Percentiles rank a stretch among this genome's conserved stretches.
phyloP scores from a whole-genome alignment of 2,113 vertebrate species.

The Scomber scombrus region DNA sequence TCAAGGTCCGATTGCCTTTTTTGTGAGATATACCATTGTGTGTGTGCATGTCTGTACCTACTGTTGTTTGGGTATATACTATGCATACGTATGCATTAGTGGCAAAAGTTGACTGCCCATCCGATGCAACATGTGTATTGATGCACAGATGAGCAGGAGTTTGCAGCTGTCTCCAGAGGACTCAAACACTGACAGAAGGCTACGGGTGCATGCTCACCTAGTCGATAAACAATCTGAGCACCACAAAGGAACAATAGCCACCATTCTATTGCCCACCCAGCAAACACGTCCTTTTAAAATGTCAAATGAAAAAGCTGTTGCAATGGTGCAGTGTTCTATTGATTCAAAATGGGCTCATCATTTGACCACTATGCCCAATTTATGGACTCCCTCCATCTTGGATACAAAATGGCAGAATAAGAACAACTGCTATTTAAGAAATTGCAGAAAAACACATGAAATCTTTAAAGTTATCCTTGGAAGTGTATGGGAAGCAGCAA shows the following conservation, averaged over 20 bases:
- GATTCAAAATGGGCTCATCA: slow-evolving; percentile 78
- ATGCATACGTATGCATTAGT: slow-evolving; percentile 42
- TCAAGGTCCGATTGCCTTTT: slow-evolving; percentile 32
- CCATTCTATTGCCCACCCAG: slow-evolving; percentile 67
- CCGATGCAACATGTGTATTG: slow-evolving; percentile 60
- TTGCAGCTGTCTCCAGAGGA: slow-evolving; percentile 60
- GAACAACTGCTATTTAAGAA: slow-evolving; percentile 46
- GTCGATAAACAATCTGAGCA: slow-evolving; percentile 83
- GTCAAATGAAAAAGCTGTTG: slow-evolving; percentile 75
- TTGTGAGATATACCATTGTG: background rate
- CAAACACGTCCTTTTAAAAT: slow-evolving; percentile 78
- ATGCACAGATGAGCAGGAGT: slow-evolving; percentile 51
- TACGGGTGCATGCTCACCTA: slow-evolving; percentile 49
- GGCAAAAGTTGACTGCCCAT: slow-evolving; percentile 42
- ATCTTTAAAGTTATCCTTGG: slow-evolving; percentile 40
- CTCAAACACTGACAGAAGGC: slow-evolving; percentile 50
- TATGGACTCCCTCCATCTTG: slow-evolving; percentile 58
- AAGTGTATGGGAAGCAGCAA: slow-evolving; percentile 9
- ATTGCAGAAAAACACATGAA: slow-evolving; percentile 45
- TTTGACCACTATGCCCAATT: slow-evolving; percentile 70
- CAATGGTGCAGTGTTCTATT: slow-evolving; percentile 70
- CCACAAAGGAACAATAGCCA: slow-evolving; percentile 79
- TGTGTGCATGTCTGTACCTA: slow-evolving; percentile 3
- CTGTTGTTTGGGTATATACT: background rate
- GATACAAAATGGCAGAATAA: slow-evolving; percentile 46